Conservation (phyloP, 2,113 vertebrate genomes). For the Pluvianellus socialis region DNA sequence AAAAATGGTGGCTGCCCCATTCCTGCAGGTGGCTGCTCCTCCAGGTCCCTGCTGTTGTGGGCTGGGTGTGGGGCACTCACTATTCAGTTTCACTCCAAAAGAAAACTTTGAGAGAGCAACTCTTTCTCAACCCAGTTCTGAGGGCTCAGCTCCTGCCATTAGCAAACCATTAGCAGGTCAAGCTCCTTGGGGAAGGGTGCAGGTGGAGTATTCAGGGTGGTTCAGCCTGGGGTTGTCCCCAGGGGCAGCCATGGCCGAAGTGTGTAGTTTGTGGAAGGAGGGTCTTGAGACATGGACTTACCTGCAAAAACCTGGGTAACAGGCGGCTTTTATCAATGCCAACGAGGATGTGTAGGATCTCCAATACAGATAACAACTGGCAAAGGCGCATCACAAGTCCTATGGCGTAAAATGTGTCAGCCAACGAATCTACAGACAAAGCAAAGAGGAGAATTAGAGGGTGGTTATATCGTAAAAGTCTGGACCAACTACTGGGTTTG, state of each 20-base stretch:
- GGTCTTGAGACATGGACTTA: constrained; percentile 28
- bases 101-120: not conserved
- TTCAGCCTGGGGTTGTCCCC: not conserved
- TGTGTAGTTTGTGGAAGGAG: not conserved
- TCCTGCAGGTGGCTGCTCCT: not conserved
- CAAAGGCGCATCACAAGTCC: constrained; percentile 90
- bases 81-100: not conserved
- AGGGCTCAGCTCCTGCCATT: not conserved
- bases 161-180: not conserved
- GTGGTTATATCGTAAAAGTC: not conserved
- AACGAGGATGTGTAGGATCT: constrained; percentile 86
- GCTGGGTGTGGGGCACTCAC: not conserved
- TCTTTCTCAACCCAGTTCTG: not conserved
- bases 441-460: not conserved
- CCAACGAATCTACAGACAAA: constrained; percentile 78
- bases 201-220: not conserved
- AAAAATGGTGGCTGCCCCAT: not conserved
- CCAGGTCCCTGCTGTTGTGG: not conserved
- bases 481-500: not conserved
- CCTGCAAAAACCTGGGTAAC: constrained; percentile 86
- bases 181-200: not conserved
- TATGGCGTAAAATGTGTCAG: constrained; percentile 90
- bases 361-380: constrained; percentile 86
- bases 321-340: constrained; percentile 83
- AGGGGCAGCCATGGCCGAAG: not conserved